Evolutionary conservation across 2,797 vertebrate genomes (phyloP), one percentile per base, ranked within the genome.

Genomic region (Cossypha niveicapilla): DNA sequence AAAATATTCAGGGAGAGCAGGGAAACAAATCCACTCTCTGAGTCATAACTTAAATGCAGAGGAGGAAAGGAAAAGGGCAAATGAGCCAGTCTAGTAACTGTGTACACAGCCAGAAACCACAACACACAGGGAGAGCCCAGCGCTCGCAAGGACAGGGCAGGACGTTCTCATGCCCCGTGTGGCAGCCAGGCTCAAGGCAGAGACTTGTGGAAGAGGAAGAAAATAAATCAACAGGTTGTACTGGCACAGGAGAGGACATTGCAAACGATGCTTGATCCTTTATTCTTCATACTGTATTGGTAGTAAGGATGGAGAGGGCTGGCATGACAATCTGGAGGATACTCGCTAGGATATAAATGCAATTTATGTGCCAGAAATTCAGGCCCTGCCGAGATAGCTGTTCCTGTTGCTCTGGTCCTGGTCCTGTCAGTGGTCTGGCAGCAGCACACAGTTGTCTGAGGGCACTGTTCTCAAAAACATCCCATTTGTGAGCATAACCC

Each of bases 161-260:
- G 6, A 10, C 12, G 2, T 53, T 42, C 51, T 32, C 12, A 3
- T 24, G 57, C 7, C n/a, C 35, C 24, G 12, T 0, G 1, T 24
- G 51, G 21, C 45, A 65, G 16, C 39, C 44, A 18, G 23, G n/a
- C 27, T 58, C 21, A 7, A 25, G 37, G 30, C 2, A 42, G n/a
- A 57, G 13, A 24, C 30, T 39, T 2, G 1, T 0, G 2, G 16
- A 54, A 24, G 25, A 63, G 14, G 37, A 65, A 56, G 23, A 42
- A 37, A 75, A 60, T 58, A 70, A 63, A 24, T 19, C 51, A 42
- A 2, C 32, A 67, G 28, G n/a, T 42, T 57, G 18, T 48, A 34
- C 17, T 56, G 60, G 34, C 30, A 30, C 30, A 45, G 25, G 54
- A 73, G 34, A 68, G 41, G 25, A 32, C 32, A 30, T 50, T 66